A percentile compares a stretch with the other conserved stretches of the same genome.
These are phyloP conservation scores for Gallinago undulata DNA, from an alignment of 2,113 vertebrate genomes.

Conservation along the genomic window DNA sequence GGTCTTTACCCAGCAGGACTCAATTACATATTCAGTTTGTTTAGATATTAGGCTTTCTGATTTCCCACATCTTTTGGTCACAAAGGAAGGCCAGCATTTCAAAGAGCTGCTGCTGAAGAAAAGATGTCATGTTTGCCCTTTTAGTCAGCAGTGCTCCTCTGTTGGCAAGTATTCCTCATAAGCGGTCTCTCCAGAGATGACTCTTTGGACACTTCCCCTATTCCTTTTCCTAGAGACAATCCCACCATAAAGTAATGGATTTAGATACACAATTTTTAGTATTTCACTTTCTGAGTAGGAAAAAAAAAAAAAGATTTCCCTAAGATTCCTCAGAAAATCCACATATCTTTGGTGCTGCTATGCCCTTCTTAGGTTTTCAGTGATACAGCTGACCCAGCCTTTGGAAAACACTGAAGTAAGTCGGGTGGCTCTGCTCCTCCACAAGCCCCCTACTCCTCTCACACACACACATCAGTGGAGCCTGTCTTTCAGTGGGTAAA, in stretches of 20 bases:
- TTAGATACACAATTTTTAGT: background rate
- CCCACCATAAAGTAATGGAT: background rate
- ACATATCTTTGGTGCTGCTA: background rate
- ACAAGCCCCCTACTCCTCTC: background rate
- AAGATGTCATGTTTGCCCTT: background rate
- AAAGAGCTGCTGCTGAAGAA: background rate
- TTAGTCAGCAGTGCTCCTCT: background rate
- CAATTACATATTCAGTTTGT: background rate
- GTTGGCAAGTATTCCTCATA: background rate
- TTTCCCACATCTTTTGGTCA: background rate
- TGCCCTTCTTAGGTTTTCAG: background rate
- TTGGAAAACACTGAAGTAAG: background rate
- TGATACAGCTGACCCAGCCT: background rate
- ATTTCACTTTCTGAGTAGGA: background rate
- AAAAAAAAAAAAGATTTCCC: background rate
- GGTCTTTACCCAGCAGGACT: background rate
- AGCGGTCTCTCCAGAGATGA: background rate
- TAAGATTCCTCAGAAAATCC: background rate
- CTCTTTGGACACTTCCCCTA: background rate
- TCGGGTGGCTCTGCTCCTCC: background rate
- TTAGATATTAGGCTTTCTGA: background rate
- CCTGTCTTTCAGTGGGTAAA: background rate
- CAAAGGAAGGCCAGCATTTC: background rate
- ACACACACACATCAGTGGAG: background rate
- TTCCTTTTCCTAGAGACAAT: background rate